Base-by-base conservation (phyloP, 2,113 vertebrate genomes). In the Cryptomyrus ogoouensis region DNA sequence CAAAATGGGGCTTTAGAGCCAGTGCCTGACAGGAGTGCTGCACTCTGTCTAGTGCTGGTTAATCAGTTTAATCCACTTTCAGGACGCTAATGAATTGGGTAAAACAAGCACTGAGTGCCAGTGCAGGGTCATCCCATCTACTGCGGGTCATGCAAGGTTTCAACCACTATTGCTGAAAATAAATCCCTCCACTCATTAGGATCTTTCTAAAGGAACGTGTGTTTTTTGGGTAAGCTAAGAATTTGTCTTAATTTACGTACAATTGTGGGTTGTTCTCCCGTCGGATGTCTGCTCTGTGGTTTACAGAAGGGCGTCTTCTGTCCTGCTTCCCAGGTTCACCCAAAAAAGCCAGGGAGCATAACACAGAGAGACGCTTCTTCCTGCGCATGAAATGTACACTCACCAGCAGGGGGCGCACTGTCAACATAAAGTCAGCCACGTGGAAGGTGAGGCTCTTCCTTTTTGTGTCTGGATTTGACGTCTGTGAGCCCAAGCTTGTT, bases 371-470 rank as follows among this genome's bases (percentile, higher is more conserved):
- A 90, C 98, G 95, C 94, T 98, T 98, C 94, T 98, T 99, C 93
- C 96, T 99, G 90, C 95, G 98, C 92, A 99, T 99, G 98, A 99
- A 99, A 92, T 99, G 98, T 92, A 99, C 98, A 0, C 95, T 99
- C 89, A 99, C 98, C 52, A 99, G 96, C 94, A 95, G 98, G 74
- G 98, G 98, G 87, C 97, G 98, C 93, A 99, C 98, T 7, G 98
- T 99, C 94, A 99, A 99, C 83, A 97, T 99, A 91, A 99, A 99
- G 93, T 99, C 98, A 86, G 98, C 98, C 90, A 97, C 98, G 0
- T 99, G 98, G 98, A 99, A 99, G 97, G 98, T 98, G 95, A 93
- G 92, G 74, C 74, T 39, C 31, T 42, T 4, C 31, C 35, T 42
- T 77, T 31, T 39, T 19, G 1, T 35, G 31, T 17, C 35, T 19